These are phyloP conservation scores for Phalacrocorax brasilianus DNA, from an alignment of 2,113 vertebrate genomes.

Conservation along the genomic window DNA sequence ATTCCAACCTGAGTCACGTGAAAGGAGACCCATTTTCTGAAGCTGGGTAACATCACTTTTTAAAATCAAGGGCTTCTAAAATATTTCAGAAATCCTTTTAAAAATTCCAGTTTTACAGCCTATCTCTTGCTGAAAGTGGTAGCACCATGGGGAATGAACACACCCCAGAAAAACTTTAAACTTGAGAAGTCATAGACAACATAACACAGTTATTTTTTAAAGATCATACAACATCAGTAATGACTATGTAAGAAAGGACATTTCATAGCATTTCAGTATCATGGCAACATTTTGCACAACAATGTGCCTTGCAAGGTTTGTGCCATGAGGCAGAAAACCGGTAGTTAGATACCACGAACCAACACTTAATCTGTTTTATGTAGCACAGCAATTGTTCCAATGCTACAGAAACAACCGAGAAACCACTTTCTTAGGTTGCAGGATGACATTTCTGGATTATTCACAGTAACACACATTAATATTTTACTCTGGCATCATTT, in stretches of 20 bases:
- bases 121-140: background rate
- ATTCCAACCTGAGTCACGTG: background rate
- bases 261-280: background rate
- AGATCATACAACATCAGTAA: background rate
- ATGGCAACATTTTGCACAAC: background rate
- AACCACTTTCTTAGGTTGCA: background rate
- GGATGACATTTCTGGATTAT: constrained; percentile 28
- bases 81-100: background rate
- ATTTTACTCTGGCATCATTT: constrained; percentile 23
- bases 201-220: background rate
- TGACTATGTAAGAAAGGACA: background rate
- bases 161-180: background rate
- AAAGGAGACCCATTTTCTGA: background rate
- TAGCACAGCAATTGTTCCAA: background rate
- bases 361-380: background rate
- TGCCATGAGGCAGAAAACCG: background rate
- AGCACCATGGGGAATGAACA: background rate
- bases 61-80: background rate
- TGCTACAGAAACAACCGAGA: background rate
- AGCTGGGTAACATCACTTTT: background rate
- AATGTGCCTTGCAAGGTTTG: background rate
- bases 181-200: background rate
- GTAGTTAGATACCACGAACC: background rate
- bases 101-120: background rate
- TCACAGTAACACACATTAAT: constrained; percentile 16